phyloP scores from a whole-genome alignment of 2,113 vertebrate genomes.

The Coturnix japonica region DNA sequence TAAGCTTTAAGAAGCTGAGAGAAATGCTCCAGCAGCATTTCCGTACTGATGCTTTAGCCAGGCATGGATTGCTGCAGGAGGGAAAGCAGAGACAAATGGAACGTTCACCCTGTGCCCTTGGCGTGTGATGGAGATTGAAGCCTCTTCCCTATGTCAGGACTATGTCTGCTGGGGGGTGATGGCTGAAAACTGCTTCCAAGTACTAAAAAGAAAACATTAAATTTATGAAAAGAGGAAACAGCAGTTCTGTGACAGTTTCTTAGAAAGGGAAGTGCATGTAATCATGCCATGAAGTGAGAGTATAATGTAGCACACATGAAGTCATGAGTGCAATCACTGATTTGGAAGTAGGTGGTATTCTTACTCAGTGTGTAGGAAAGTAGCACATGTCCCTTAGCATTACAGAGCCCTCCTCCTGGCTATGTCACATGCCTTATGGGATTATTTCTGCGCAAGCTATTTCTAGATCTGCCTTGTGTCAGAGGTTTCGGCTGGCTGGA shows the following conservation, averaged over 20 bases:
- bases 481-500: background rate
- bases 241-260: background rate
- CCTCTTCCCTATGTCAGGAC: fast-evolving
- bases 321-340: fast-evolving
- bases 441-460: conserved; percentile 24
- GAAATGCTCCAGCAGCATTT: background rate
- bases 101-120: background rate
- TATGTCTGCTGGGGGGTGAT: background rate
- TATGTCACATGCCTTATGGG: background rate
- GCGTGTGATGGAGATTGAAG: fast-evolving
- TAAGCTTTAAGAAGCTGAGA: background rate
- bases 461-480: conserved; percentile 20
- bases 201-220: background rate
- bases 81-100: background rate
- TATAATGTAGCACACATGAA: background rate
- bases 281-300: background rate
- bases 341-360: background rate
- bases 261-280: background rate
- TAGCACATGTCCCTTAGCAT: background rate
- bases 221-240: background rate
- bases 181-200: background rate
- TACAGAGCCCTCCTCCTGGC: background rate
- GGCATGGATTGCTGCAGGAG: background rate
- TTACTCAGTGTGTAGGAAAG: background rate
- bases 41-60: background rate